Evolutionary conservation across 1,140 invertebrate genomes (phyloP).

Genomic region (Drosophila pachea): DNA sequence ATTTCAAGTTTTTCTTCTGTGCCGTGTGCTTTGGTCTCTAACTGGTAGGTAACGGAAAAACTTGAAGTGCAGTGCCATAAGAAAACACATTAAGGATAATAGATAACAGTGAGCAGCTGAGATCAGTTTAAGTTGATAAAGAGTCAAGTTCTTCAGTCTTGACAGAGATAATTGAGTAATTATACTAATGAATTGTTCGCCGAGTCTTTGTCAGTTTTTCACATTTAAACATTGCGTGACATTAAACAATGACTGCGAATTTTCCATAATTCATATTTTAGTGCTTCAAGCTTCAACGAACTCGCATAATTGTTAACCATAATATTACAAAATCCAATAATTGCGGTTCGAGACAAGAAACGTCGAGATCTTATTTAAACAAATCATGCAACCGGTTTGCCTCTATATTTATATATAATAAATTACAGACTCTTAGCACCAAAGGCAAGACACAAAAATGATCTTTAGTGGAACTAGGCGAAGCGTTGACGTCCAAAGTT

Average conservation of each 20-base stretch:
- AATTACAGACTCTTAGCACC: background rate
- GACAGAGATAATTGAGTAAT: background rate
- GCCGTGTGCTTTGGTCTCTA: conserved; percentile 30
- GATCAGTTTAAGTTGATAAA: too few relatives aligned
- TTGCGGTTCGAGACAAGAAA: conserved; percentile 36
- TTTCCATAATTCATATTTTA: conserved; percentile 22
- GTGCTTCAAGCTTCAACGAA: conserved; percentile 52
- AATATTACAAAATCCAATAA: conserved; percentile 56
- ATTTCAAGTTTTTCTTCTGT: conserved; percentile 67
- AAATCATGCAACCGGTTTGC: conserved; percentile 60
- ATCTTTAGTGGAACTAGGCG: conserved; percentile 19
- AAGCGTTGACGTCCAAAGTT: conserved; percentile 45
- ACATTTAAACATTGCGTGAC: conserved; percentile 26
- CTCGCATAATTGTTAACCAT: conserved; percentile 31
- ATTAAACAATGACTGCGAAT: conserved; percentile 27
- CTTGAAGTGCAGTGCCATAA: conserved; percentile 19
- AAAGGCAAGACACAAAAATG: conserved; percentile 23
- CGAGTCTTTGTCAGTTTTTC: conserved; percentile 12
- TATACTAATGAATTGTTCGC: background rate
- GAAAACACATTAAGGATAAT: background rate
- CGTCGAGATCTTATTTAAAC: conserved; percentile 54
- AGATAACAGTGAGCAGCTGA: background rate
- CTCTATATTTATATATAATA: conserved; percentile 10
- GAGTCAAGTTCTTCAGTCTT: too few relatives aligned
- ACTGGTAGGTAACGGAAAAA: conserved; percentile 45